These are phyloP conservation scores for Acrocephalus scirpaceus DNA, from an alignment of 2,797 vertebrate species.

Conservation along the genomic window DNA sequence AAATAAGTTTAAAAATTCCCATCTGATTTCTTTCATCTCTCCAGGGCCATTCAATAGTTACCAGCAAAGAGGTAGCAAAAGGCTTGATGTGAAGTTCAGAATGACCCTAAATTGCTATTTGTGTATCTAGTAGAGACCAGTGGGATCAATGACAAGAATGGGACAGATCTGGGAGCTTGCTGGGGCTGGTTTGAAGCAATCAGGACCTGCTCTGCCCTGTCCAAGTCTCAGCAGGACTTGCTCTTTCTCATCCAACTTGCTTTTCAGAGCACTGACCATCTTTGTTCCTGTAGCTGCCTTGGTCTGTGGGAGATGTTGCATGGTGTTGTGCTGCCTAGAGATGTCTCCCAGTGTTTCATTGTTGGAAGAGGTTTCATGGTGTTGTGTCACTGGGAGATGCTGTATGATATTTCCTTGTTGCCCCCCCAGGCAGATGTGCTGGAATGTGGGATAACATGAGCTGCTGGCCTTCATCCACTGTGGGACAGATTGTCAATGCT, in stretches of 20 bases:
- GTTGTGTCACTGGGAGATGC: background rate
- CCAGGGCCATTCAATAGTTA: background rate
- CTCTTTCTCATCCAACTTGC: background rate
- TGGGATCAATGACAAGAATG: background rate
- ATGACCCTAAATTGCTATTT: background rate
- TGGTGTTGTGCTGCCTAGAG: background rate
- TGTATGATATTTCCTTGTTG: background rate
- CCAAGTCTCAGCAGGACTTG: background rate
- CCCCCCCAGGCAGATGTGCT: slow-evolving; percentile 67
- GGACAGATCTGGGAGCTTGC: background rate
- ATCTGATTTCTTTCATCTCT: background rate
- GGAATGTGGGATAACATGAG: slow-evolving; percentile 87
- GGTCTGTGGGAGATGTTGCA: background rate
- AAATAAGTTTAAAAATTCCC: background rate
- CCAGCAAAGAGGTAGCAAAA: background rate
- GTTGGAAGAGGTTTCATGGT: background rate
- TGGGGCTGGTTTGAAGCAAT: background rate
- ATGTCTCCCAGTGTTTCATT: background rate
- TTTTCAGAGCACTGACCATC: background rate
- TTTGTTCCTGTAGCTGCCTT: background rate
- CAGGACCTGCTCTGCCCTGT: background rate
- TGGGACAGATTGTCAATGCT: slow-evolving; percentile 80
- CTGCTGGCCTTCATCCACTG: slow-evolving; percentile 83
- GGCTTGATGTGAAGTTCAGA: background rate
- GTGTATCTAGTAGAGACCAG: background rate